Evolutionary conservation across 2,888 invertebrate species (phyloP).

Genomic region (Drosophila formosana): DNA sequence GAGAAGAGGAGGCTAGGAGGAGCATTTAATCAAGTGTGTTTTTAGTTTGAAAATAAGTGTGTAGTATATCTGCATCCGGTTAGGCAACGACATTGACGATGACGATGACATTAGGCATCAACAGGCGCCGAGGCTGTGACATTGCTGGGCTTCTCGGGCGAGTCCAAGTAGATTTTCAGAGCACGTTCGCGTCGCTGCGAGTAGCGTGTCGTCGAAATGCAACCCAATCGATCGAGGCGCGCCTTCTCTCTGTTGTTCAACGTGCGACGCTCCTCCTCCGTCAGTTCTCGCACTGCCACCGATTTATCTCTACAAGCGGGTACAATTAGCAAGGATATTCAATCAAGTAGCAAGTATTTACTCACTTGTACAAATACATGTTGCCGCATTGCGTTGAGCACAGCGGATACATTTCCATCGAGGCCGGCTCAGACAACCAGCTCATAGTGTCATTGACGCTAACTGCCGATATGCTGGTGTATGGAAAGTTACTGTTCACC

Average conservation of each 20-base stretch:
- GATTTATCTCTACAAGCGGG: slow-evolving; percentile 87
- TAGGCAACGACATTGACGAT: slow-evolving; percentile 19
- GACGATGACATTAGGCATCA: slow-evolving; percentile 64
- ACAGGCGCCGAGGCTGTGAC: slow-evolving; percentile 67
- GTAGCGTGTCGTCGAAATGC: slow-evolving; percentile 85
- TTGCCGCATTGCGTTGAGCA: slow-evolving; percentile 88
- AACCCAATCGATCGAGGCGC: slow-evolving; percentile 85
- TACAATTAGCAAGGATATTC: background rate
- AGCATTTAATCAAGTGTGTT: slow-evolving; percentile 31
- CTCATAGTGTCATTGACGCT: slow-evolving; percentile 87
- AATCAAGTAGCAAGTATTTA: background rate
- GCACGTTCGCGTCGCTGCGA: slow-evolving; percentile 90
- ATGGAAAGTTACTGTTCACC: slow-evolving; percentile 87
- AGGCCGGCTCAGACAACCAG: slow-evolving; percentile 87
- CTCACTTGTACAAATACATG: slow-evolving; percentile 89
- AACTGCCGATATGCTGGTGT: slow-evolving; percentile 87
- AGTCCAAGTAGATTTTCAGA: slow-evolving; percentile 90
- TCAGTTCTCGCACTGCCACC: slow-evolving; percentile 87
- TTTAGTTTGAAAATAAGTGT: slow-evolving; percentile 28
- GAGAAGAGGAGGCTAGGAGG: slow-evolving; percentile 15
- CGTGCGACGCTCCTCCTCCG: slow-evolving; percentile 88
- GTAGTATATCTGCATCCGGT: slow-evolving; percentile 23
- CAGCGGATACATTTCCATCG: slow-evolving; percentile 87
- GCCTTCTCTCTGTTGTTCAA: slow-evolving; percentile 87
- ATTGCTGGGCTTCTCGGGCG: slow-evolving; percentile 79